These are phyloP conservation scores for Hyalella azteca DNA, from an alignment of 2,888 invertebrate genomes.

Conservation along the genomic window DNA sequence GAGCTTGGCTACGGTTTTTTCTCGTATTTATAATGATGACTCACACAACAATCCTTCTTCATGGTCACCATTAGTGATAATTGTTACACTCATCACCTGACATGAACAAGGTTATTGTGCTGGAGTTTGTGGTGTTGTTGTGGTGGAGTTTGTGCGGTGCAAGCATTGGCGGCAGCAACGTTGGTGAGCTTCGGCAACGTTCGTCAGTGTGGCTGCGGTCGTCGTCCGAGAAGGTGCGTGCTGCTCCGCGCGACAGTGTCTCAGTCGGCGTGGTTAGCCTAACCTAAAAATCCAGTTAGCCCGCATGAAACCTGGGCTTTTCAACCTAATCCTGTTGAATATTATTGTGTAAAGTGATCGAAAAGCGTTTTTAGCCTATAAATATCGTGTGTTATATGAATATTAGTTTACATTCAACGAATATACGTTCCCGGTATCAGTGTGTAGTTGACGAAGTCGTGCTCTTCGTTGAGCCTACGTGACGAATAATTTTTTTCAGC, in stretches of 20 bases:
- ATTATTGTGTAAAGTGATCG: neutral
- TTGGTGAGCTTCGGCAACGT: conserved; percentile 20
- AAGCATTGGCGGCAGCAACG: conserved; percentile 5
- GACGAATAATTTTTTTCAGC: no score
- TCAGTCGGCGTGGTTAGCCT: conserved; percentile 15
- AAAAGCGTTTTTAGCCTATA: neutral
- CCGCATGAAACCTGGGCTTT: no score
- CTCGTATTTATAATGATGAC: neutral
- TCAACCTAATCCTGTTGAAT: no score
- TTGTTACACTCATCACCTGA: neutral
- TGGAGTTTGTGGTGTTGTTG: neutral
- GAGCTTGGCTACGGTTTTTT: neutral
- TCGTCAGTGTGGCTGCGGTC: conserved; percentile 28
- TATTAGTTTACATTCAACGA: neutral
- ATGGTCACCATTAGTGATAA: neutral
- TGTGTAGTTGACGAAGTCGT: no score
- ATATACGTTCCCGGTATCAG: no score
- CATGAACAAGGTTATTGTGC: neutral
- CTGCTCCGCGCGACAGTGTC: conserved; percentile 26
- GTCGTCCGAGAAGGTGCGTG: neutral
- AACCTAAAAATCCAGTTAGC: no score
- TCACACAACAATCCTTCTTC: neutral
- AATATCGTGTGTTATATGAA: neutral
- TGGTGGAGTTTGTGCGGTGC: neutral
- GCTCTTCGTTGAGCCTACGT: no score